Conservation (phyloP, 2,113 vertebrate genomes). For the Halichoerus grypus region DNA sequence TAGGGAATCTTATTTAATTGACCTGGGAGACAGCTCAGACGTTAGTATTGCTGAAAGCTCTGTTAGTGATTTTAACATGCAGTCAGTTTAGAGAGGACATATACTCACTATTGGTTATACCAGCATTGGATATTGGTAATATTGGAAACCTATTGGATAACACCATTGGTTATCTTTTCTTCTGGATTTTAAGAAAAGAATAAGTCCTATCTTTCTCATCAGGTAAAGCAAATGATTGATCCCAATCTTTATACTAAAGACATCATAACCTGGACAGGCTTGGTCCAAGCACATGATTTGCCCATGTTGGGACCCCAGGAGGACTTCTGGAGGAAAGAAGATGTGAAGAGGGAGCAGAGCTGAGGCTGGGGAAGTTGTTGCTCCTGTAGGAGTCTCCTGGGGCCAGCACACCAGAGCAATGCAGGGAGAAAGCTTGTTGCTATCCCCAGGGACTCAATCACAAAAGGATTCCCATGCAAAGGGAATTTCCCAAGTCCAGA, state of each 20-base stretch:
- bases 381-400: accelerated
- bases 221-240: background rate
- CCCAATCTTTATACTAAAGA: background rate
- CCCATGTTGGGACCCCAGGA: background rate
- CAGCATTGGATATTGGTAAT: background rate
- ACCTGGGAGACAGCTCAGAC: background rate
- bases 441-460: background rate
- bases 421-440: background rate
- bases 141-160: background rate
- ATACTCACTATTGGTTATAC: background rate
- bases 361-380: background rate
- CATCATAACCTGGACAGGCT: background rate
- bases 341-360: background rate
- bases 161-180: background rate
- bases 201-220: background rate
- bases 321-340: background rate
- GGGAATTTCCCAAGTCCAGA: background rate
- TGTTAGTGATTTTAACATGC: background rate
- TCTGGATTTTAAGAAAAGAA: background rate
- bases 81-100: background rate
- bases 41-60: background rate
- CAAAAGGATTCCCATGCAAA: background rate
- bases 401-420: background rate
- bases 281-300: background rate
- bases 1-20: background rate